Conservation (phyloP, 2,797 vertebrate genomes). For the Amblyraja radiata region DNA sequence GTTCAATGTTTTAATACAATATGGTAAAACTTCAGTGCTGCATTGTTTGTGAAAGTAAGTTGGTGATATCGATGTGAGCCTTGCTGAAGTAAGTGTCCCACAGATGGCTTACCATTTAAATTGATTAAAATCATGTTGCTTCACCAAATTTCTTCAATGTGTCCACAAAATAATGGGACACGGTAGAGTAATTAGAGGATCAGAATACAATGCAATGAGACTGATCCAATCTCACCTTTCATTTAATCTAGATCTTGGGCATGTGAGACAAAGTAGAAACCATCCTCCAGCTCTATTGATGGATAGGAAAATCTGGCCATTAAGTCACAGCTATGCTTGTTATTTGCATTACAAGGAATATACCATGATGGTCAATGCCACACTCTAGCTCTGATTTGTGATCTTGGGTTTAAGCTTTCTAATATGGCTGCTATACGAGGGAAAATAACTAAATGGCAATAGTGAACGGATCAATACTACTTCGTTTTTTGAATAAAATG, state of each 20-base stretch:
- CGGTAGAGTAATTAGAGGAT: not conserved
- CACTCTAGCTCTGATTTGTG: not conserved
- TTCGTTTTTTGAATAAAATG: not conserved
- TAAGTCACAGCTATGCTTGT: not conserved
- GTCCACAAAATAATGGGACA: not conserved
- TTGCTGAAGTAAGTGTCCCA: not conserved
- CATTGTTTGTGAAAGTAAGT: not conserved
- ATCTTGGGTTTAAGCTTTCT: not conserved
- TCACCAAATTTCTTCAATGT: not conserved
- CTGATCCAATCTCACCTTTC: not conserved
- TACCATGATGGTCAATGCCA: not conserved
- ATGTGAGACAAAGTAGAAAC: not conserved
- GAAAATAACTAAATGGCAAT: not conserved
- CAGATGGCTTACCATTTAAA: not conserved
- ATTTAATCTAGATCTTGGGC: not conserved
- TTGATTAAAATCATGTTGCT: not conserved
- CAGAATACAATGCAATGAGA: not conserved
- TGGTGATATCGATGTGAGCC: not conserved
- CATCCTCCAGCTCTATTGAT: not conserved
- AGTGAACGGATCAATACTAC: not conserved
- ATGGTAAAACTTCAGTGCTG: not conserved
- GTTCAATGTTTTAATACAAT: not conserved
- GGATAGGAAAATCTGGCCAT: not conserved
- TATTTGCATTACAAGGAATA: not conserved
- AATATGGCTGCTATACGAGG: too few relatives aligned